Percentiles rank a stretch among this genome's conserved stretches.
phyloP scores from a whole-genome alignment of 2,113 vertebrate genomes.

The Naja naja region DNA sequence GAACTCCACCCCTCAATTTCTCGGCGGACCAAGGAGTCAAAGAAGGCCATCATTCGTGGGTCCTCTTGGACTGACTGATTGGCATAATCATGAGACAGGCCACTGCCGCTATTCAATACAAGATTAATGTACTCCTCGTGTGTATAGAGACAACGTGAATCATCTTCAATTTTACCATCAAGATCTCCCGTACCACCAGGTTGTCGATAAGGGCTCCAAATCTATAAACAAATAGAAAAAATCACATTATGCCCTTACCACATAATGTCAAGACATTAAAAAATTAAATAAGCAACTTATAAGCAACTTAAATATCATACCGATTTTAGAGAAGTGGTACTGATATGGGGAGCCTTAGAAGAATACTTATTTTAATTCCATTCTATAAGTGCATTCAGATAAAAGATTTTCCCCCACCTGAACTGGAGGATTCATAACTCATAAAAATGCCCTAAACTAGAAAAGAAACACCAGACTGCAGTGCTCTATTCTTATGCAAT shows the following conservation, averaged over 20 bases:
- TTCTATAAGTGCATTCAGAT: constrained; percentile 30
- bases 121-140: constrained; percentile 98
- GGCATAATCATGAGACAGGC: constrained; percentile 94
- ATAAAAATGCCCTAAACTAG: constrained; percentile 33
- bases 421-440: constrained; percentile 27
- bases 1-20: constrained; percentile 99
- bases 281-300: background rate
- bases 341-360: background rate
- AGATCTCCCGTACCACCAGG: constrained; percentile 91
- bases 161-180: constrained; percentile 90
- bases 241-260: background rate
- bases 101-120: constrained; percentile 94
- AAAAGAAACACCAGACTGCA: constrained; percentile 50
- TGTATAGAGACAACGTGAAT: constrained; percentile 92
- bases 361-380: background rate
- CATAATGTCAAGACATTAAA: background rate
- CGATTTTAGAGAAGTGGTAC: background rate
- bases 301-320: background rate
- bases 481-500: constrained; percentile 66
- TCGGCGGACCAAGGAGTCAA: constrained; percentile 93
- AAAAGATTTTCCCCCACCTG: constrained; percentile 10
- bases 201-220: constrained; percentile 97
- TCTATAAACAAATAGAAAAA: constrained; percentile 65
- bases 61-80: constrained; percentile 97
- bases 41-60: constrained; percentile 98